Conservation (phyloP, 2,797 vertebrate genomes). For the Acanthopagrus latus region DNA sequence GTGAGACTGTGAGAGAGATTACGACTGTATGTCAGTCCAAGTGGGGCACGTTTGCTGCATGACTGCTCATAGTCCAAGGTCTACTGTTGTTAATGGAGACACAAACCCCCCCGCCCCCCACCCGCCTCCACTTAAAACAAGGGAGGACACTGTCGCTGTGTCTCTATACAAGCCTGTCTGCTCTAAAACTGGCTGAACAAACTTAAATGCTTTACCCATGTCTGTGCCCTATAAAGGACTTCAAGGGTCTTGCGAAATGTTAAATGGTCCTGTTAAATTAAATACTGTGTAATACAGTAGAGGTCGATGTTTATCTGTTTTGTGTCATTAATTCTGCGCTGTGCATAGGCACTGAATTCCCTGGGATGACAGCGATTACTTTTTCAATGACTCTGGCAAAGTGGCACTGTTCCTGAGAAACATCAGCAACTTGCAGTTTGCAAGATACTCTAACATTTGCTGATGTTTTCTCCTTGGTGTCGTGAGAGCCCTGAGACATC, state of each 20-base stretch:
- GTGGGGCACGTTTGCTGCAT: conserved; percentile 77
- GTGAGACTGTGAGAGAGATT: conserved; percentile 24
- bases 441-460: too few species aligned
- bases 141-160: conserved; percentile 15
- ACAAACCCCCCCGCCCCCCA: conserved; percentile 18
- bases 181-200: neutral
- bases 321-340: too few species aligned
- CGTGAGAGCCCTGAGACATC: too few species aligned
- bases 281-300: neutral
- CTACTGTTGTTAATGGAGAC: conserved; percentile 41
- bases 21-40: conserved; percentile 43
- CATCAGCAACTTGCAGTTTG: too few species aligned
- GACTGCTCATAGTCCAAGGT: conserved; percentile 60
- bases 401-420: too few species aligned
- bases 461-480: too few species aligned
- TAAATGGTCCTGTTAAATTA: neutral
- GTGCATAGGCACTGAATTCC: too few species aligned
- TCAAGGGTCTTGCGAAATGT: neutral
- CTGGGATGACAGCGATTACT: too few species aligned
- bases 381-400: too few species aligned
- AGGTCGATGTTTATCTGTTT: too few species aligned
- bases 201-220: neutral
- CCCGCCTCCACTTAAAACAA: conserved; percentile 35
- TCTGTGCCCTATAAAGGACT: neutral
- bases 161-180: neutral